Evolutionary conservation across 2,113 vertebrate species (phyloP), one percentile per base, ranked within the genome.

Genomic region (Mola mola): DNA sequence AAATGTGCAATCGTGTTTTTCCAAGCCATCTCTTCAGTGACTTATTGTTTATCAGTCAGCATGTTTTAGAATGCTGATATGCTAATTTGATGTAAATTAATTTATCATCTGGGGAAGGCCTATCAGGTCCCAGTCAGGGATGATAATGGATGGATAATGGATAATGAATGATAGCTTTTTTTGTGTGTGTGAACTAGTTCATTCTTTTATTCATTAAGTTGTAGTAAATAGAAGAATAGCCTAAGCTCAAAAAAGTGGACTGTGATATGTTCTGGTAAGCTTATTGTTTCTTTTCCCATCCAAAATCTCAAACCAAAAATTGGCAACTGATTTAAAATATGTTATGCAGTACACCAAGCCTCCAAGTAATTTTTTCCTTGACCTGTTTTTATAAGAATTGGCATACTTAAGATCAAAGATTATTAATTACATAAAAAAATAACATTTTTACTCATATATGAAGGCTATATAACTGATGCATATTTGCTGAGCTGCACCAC

Each of bases 391-490:
- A 5, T 41, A 55, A 33, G 19, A 47, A 46, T 26, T 22, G 16
- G 12, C 49, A 59, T 16, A 22, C 29, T 49, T 19, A 0, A 19
- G 37, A 59, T 75, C 28, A 53, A 63, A 67, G 17, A 53, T 57
- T 37, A 62, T 65, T 58, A 46, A 66, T 51, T n/a, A 43, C 51
- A 22, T 55, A 41, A 74, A 77, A 43, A 33, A 33, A 41, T 22
- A 48, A 29, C 57, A 69, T 63, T 16, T 37, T 33, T 22, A 5
- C n/a, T 49, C n/a, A 16, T 34, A 8, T 26, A 56, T 53, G 15
- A 42, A 46, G 44, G 13, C 37, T 38, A 49, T 65, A 66, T 64
- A 78, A 63, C 13, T 58, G n/a, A 65, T 81, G 55, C 55, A 75
- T 75, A 64, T 60, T 74, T 71, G 26, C 72, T 51, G 44, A 75